These are phyloP conservation scores for Periophthalmus magnuspinnatus DNA, from an alignment of 2,797 vertebrate species.

Conservation along the genomic window DNA sequence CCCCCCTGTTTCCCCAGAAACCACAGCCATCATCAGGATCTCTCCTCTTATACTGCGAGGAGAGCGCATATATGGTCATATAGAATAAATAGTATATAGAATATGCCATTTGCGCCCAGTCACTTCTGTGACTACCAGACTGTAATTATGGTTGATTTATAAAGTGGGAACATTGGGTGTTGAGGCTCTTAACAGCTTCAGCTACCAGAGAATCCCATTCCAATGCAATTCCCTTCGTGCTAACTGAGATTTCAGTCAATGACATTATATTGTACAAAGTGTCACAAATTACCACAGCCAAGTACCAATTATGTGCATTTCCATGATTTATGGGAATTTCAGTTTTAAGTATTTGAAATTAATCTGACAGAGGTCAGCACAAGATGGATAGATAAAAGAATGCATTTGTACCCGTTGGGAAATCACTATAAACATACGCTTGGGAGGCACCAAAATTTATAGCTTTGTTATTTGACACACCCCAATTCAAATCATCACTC, in stretches of 20 bases:
- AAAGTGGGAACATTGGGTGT: background rate
- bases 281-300: too few relatives aligned
- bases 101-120: constrained; percentile 30
- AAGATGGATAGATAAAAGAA: background rate
- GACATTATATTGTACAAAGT: too few relatives aligned
- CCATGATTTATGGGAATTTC: background rate
- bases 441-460: constrained; percentile 2
- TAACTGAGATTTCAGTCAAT: too few relatives aligned
- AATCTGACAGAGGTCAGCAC: constrained; percentile 1
- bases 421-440: background rate
- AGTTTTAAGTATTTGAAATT: constrained; percentile 27
- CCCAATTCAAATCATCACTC: constrained; percentile 4
- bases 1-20: constrained; percentile 55
- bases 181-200: background rate
- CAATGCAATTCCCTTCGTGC: too few relatives aligned
- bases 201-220: too few relatives aligned
- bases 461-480: constrained; percentile 24
- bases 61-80: constrained; percentile 15
- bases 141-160: constrained; percentile 42
- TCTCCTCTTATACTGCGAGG: constrained; percentile 32
- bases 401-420: background rate
- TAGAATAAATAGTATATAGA: too few relatives aligned
- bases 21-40: constrained; percentile 40
- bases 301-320: background rate
- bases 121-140: constrained; percentile 20